Conservation (phyloP, 2,888 invertebrate genomes). For the Drosophila recens region DNA sequence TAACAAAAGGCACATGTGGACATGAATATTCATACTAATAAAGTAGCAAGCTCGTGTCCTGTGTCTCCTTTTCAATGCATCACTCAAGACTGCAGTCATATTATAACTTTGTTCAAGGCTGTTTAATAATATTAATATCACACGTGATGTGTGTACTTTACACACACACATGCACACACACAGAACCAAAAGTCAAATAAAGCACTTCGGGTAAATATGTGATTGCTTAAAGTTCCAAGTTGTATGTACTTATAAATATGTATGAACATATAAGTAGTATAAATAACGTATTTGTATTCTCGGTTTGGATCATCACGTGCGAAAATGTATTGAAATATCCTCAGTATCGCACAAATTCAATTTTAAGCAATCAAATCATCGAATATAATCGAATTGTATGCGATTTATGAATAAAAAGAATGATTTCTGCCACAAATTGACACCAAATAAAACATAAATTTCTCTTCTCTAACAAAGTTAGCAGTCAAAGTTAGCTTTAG, state of each 20-base stretch:
- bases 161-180: neutral
- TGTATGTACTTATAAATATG: neutral
- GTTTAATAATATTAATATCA: slow-evolving; percentile 18
- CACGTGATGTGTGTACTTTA: slow-evolving; percentile 12
- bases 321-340: slow-evolving; percentile 53
- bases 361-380: slow-evolving; percentile 69
- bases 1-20: neutral
- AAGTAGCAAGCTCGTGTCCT: neutral
- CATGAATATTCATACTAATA: neutral
- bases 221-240: slow-evolving; percentile 23
- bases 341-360: slow-evolving; percentile 64
- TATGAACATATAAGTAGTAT: neutral
- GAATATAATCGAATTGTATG: slow-evolving; percentile 68
- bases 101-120: slow-evolving; percentile 3
- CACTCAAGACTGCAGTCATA: neutral
- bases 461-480: slow-evolving; percentile 70
- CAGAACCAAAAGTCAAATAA: neutral
- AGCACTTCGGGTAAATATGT: neutral
- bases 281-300: slow-evolving; percentile 27
- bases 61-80: neutral
- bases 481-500: slow-evolving; percentile 69
- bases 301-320: slow-evolving; percentile 56
- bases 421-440: slow-evolving; percentile 74
- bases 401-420: slow-evolving; percentile 69
- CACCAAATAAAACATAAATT: slow-evolving; percentile 73